These are phyloP conservation scores for Amphiduros pacificus DNA, from an alignment of 2,888 invertebrate species.

Conservation along the genomic window DNA sequence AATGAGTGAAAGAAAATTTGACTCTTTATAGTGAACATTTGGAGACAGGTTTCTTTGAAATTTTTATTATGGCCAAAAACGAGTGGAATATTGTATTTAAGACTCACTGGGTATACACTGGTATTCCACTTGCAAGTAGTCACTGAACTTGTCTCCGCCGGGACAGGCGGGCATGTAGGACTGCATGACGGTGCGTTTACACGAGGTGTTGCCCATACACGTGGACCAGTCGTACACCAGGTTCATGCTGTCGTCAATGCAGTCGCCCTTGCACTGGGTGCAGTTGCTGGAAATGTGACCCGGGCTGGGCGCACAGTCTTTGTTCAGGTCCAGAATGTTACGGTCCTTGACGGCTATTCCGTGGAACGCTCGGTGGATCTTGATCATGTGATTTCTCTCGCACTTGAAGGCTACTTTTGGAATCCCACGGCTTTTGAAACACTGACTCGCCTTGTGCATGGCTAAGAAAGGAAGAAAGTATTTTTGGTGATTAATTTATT, in stretches of 20 bases:
- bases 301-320: constrained; percentile 13
- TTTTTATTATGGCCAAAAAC: too few species aligned
- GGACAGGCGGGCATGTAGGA: constrained; percentile 28
- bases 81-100: neutral
- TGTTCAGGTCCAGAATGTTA: neutral
- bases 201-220: constrained; percentile 30
- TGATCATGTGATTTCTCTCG: constrained; percentile 15
- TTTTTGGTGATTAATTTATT: too few species aligned
- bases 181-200: constrained; percentile 30
- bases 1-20: too few species aligned
- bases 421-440: constrained; percentile 31
- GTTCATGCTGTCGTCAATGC: constrained; percentile 31
- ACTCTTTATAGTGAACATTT: too few species aligned
- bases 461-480: too few species aligned
- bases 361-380: constrained; percentile 29
- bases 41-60: too few species aligned
- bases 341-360: constrained; percentile 23
- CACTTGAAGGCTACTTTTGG: constrained; percentile 27
- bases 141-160: constrained; percentile 27
- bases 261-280: constrained; percentile 29
- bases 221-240: constrained; percentile 32
- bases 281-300: constrained; percentile 23
- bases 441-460: constrained; percentile 26
- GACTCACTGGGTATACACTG: constrained; percentile 30
- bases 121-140: constrained; percentile 33